A percentile compares a stretch with the other conserved stretches of the same genome.
Evolutionary conservation across 2,797 vertebrate species (phyloP).

Genomic region (Trachops cirrhosus): DNA sequence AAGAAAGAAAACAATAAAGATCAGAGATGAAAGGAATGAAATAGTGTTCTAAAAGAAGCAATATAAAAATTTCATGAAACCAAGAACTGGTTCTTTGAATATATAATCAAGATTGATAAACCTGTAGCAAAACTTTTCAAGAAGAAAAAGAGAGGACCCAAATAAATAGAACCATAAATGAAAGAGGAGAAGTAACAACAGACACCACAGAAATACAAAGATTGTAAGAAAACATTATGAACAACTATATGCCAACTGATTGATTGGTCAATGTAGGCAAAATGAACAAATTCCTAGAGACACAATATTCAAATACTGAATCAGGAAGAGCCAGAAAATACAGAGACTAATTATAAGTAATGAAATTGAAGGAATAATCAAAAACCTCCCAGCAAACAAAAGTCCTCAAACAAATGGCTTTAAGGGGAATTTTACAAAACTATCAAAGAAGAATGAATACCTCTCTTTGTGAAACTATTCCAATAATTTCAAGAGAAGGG

Average conservation of each 20-base stretch:
- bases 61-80: too few species aligned
- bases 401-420: neutral
- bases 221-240: too few species aligned
- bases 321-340: neutral
- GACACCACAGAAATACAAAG: too few species aligned
- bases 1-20: too few species aligned
- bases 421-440: neutral
- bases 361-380: neutral
- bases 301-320: neutral
- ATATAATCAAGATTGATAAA: too few species aligned
- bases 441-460: neutral
- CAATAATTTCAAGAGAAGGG: neutral
- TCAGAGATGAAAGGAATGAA: too few species aligned
- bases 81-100: too few species aligned
- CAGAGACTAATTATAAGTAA: neutral
- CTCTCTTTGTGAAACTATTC: neutral
- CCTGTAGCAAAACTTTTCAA: too few species aligned
- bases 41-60: too few species aligned
- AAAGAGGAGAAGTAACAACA: too few species aligned
- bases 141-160: too few species aligned
- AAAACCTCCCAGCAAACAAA: neutral
- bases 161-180: too few species aligned
- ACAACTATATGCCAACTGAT: neutral
- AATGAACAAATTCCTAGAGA: neutral
- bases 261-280: neutral